Percentiles rank a stretch among this genome's conserved stretches.
phyloP scores from a whole-genome alignment of 2,888 invertebrate genomes.

The Coenonympha arcania region DNA sequence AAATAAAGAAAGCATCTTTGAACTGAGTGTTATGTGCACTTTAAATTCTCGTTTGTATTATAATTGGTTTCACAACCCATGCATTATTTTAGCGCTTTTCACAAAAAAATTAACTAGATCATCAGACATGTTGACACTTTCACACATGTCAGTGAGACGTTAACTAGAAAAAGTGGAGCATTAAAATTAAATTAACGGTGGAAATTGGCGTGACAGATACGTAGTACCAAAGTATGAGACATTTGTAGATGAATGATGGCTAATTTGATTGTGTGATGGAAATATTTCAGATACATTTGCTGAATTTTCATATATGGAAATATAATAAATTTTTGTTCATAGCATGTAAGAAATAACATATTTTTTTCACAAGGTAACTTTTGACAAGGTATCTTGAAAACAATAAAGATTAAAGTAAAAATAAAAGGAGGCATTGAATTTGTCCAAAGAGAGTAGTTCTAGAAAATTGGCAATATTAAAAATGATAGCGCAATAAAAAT shows the following conservation, averaged over 20 bases:
- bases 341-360: no score
- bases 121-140: constrained; percentile 36
- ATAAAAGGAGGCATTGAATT: constrained; percentile 13
- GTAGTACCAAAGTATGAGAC: neutral
- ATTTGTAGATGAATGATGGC: no score
- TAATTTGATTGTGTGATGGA: no score
- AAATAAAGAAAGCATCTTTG: no score
- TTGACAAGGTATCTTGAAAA: neutral
- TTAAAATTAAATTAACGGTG: constrained; percentile 47
- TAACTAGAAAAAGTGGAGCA: constrained; percentile 42
- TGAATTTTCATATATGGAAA: no score
- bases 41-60: constrained; percentile 7
- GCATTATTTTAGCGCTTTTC: constrained; percentile 13
- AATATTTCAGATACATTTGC: no score
- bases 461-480: constrained; percentile 12
- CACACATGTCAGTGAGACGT: constrained; percentile 46
- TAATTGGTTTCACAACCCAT: constrained; percentile 13
- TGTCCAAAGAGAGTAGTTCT: constrained; percentile 2
- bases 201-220: constrained; percentile 51
- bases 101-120: constrained; percentile 5
- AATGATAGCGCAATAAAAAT: constrained; percentile 16
- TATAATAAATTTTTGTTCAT: no score
- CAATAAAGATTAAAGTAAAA: neutral
- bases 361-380: no score
- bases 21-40: no score